Conservation (phyloP, 2,888 invertebrate genomes). For the Alviniconcha strummeri region DNA sequence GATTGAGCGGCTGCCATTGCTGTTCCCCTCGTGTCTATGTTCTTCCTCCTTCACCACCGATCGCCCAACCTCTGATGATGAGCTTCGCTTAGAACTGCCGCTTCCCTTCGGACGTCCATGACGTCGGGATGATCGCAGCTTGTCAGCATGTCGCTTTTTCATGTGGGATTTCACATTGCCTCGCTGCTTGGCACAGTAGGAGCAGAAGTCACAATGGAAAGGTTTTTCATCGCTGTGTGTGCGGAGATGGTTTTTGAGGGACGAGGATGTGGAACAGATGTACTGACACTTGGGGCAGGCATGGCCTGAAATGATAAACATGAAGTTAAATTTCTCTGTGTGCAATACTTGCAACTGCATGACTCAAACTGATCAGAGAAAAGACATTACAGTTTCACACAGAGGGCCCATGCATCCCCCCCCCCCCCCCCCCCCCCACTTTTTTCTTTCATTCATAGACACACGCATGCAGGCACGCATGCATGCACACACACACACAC, state of each 20-base stretch:
- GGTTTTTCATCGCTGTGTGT: constrained; percentile 62
- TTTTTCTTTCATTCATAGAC: neutral
- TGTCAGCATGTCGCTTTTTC: constrained; percentile 63
- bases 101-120: constrained; percentile 21
- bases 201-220: constrained; percentile 65
- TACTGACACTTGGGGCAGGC: constrained; percentile 62
- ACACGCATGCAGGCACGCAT: neutral
- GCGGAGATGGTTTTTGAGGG: constrained; percentile 61
- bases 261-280: constrained; percentile 57
- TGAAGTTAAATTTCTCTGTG: too few relatives aligned
- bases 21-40: neutral
- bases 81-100: constrained; percentile 3
- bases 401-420: neutral
- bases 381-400: neutral
- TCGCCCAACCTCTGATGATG: constrained; percentile 29
- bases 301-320: constrained; percentile 14
- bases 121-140: constrained; percentile 22
- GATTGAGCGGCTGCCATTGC: neutral
- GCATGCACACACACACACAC: constrained; percentile 5
- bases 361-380: neutral
- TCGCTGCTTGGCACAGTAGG: constrained; percentile 60
- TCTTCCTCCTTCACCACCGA: constrained; percentile 29
- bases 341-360: too few relatives aligned
- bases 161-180: constrained; percentile 67
- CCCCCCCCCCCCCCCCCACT: neutral